Evolutionary conservation across 2,888 invertebrate genomes (phyloP).

Genomic region (Epinotia bilunana): DNA sequence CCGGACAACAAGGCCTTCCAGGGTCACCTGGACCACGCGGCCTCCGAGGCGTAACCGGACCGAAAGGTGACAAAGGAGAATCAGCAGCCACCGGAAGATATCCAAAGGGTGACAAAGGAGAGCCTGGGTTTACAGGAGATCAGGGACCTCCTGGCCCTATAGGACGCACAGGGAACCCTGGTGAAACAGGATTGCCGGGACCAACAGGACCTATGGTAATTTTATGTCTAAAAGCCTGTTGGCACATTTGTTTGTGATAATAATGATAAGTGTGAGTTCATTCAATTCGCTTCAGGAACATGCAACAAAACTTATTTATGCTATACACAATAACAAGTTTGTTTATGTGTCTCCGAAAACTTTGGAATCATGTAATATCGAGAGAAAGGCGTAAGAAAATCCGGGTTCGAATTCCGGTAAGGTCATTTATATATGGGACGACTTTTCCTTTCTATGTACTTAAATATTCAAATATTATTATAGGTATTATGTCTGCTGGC

Average conservation of each 20-base stretch:
- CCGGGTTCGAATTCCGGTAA: too few species aligned
- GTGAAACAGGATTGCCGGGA: constrained; percentile 86
- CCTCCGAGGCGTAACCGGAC: constrained; percentile 86
- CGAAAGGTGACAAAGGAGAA: constrained; percentile 92
- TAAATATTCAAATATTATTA: too few species aligned
- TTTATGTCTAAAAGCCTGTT: background rate
- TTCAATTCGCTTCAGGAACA: background rate
- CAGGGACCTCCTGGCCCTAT: constrained; percentile 86
- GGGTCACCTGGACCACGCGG: constrained; percentile 92
- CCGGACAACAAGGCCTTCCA: constrained; percentile 88
- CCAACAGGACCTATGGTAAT: constrained; percentile 84
- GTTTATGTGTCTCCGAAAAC: background rate
- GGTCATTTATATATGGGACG: too few species aligned
- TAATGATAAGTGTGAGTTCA: background rate
- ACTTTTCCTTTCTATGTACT: too few species aligned
- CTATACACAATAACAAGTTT: background rate
- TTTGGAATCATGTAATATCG: background rate
- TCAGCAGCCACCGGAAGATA: constrained; percentile 89
- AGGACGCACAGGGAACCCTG: constrained; percentile 86
- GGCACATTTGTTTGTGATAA: background rate
- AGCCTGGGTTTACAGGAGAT: constrained; percentile 90
- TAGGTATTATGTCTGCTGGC: background rate
- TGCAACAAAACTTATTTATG: too few species aligned
- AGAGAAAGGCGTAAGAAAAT: background rate
- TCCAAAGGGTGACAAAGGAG: constrained; percentile 93